Evolutionary conservation across 1,140 invertebrate genomes (phyloP).

Genomic region (Nylanderia fulva): DNA sequence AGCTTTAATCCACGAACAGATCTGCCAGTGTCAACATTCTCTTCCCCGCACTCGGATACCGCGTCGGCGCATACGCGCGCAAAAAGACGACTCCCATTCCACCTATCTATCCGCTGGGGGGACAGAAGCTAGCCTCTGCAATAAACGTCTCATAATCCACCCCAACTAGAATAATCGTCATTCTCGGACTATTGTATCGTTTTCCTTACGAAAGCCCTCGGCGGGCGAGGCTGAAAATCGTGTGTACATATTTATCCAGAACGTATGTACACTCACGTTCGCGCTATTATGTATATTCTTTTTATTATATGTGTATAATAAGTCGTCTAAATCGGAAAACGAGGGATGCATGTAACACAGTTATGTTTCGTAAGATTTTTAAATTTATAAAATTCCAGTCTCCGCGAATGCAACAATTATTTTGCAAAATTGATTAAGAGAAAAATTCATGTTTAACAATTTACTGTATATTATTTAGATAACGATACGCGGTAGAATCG

Average conservation of each 20-base stretch:
- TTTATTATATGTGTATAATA: conserved; percentile 4
- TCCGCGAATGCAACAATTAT: neutral
- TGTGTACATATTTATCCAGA: conserved; percentile 41
- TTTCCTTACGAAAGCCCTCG: conserved; percentile 70
- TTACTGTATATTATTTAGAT: neutral
- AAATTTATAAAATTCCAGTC: neutral
- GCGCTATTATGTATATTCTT: conserved; percentile 67
- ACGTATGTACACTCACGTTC: conserved; percentile 49
- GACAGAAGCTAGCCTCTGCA: conserved; percentile 68
- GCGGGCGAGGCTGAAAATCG: conserved; percentile 66
- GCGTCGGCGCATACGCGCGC: conserved; percentile 25
- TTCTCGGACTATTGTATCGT: conserved; percentile 78
- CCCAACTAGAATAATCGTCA: conserved; percentile 81
- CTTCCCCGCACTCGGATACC: conserved; percentile 68
- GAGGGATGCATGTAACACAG: neutral
- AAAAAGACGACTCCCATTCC: neutral
- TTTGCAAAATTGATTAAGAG: neutral
- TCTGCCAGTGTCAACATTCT: conserved; percentile 84
- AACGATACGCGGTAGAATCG: neutral
- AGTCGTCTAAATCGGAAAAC: neutral
- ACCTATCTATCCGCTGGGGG: conserved; percentile 61
- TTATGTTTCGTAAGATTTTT: neutral
- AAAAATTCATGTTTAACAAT: neutral
- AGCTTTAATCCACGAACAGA: conserved; percentile 83
- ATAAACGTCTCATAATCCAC: conserved; percentile 81